These are phyloP conservation scores for Thamnophis elegans DNA, from an alignment of 2,797 vertebrate genomes.

Conservation along the genomic window DNA sequence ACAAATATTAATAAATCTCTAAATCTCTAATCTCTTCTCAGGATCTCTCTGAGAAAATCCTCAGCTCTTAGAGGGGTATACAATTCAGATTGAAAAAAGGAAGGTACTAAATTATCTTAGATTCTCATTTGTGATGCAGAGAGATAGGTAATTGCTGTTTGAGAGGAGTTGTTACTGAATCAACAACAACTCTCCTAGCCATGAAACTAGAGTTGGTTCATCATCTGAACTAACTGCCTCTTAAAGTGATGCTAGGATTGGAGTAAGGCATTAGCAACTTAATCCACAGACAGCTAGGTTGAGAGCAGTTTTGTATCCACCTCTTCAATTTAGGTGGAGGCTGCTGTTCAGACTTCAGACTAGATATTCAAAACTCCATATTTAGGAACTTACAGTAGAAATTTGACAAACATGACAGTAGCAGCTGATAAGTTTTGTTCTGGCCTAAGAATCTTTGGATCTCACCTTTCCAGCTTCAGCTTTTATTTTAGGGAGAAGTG, in stretches of 20 bases:
- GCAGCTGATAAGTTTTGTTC: not conserved
- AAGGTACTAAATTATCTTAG: not conserved
- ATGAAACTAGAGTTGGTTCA: not conserved
- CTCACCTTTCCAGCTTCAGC: not conserved
- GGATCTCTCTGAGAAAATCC: not conserved
- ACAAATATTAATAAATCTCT: too few species aligned
- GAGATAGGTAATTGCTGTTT: not conserved
- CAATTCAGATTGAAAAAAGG: not conserved
- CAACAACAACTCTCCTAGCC: not conserved
- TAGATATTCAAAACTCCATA: not conserved
- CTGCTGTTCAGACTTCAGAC: not conserved
- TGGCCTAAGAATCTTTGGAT: not conserved
- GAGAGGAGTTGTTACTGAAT: not conserved
- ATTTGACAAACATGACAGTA: not conserved
- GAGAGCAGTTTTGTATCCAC: not conserved
- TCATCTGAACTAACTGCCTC: not conserved
- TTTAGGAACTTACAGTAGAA: not conserved
- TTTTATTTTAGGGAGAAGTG: not conserved
- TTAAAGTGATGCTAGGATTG: not conserved
- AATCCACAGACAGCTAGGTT: not conserved
- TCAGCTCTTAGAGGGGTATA: not conserved
- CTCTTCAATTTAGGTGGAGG: not conserved
- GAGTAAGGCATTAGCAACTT: not conserved
- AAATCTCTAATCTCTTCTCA: too few species aligned
- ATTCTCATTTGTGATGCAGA: not conserved